phyloP scores from a whole-genome alignment of 2,113 vertebrate genomes.

The Fulmarus glacialis region DNA sequence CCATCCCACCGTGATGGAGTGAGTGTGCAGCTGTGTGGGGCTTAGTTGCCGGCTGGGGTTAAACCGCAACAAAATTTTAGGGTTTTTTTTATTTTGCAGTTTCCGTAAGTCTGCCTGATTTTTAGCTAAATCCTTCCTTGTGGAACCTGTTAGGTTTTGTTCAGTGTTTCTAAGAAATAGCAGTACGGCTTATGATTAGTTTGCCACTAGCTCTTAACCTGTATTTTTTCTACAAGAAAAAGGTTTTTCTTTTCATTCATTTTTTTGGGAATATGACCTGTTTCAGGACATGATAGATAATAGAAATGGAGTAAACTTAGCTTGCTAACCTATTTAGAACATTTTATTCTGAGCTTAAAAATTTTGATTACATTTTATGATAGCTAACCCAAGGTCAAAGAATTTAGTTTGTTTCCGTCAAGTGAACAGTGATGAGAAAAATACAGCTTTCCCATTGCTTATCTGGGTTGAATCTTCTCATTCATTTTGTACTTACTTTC shows the following conservation, averaged over 20 bases:
- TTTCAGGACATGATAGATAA: conserved; percentile 33
- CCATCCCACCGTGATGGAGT: too few relatives aligned
- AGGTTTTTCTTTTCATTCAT: not conserved
- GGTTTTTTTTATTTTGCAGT: not conserved
- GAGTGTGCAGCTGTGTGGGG: too few relatives aligned
- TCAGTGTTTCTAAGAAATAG: not conserved
- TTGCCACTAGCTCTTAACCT: not conserved
- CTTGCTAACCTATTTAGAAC: conserved; percentile 34
- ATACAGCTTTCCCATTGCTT: not conserved
- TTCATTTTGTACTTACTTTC: not conserved
- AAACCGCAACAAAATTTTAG: not conserved
- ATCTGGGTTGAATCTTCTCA: not conserved
- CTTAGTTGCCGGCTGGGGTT: too few relatives aligned
- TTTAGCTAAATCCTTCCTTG: not conserved
- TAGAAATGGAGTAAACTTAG: conserved; percentile 7
- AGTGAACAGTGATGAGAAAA: not conserved
- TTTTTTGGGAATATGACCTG: conserved; percentile 16
- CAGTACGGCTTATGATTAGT: not conserved
- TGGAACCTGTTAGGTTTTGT: not conserved
- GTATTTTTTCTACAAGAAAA: conserved; percentile 26
- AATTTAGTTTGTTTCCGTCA: conserved; percentile 63
- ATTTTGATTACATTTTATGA: conserved; percentile 67
- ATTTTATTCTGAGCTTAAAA: conserved; percentile 47
- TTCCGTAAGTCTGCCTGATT: not conserved
- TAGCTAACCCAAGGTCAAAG: conserved; percentile 47